phyloP scores from a whole-genome alignment of 2,797 vertebrate species.

The Cirrhinus mrigala region DNA sequence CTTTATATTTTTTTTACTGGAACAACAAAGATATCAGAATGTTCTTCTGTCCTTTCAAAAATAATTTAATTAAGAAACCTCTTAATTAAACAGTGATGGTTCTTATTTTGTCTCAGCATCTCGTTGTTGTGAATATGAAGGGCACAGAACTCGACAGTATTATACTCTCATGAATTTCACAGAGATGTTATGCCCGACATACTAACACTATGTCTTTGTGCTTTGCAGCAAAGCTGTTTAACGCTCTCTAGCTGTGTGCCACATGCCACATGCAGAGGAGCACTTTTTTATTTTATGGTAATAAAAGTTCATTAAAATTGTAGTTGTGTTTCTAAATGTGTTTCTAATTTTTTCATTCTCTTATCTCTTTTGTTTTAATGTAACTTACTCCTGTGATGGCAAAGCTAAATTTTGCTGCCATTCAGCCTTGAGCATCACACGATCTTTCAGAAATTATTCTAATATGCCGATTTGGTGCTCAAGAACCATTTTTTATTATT shows the following conservation, averaged over 20 bases:
- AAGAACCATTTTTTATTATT: not conserved
- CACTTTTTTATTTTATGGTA: slow-evolving; percentile 55
- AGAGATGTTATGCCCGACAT: slow-evolving; percentile 59
- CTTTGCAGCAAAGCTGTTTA: slow-evolving; percentile 75
- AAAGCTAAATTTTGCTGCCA: not conserved
- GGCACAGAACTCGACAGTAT: slow-evolving; percentile 12
- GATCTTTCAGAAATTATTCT: not conserved
- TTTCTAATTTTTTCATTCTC: slow-evolving; percentile 3
- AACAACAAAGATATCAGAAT: not conserved
- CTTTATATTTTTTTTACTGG: not conserved
- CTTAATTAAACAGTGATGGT: slow-evolving; percentile 18
- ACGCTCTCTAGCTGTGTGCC: slow-evolving; percentile 50
- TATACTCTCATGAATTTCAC: slow-evolving; percentile 48
- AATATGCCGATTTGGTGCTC: not conserved
- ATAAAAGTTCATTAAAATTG: slow-evolving; percentile 55
- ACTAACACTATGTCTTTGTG: slow-evolving; percentile 67
- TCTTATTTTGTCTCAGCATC: slow-evolving; percentile 47
- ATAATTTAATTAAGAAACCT: slow-evolving; percentile 9
- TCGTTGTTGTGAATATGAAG: slow-evolving; percentile 48
- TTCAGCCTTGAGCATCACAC: not conserved
- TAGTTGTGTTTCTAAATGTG: slow-evolving; percentile 16
- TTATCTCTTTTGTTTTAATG: not conserved
- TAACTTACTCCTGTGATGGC: not conserved
- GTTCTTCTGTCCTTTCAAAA: not conserved
- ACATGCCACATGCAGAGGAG: slow-evolving; percentile 47